Evolutionary conservation across 2,797 vertebrate genomes (phyloP), one percentile per base, ranked within the genome.

Genomic region (Pseudomugil gertrudae): DNA sequence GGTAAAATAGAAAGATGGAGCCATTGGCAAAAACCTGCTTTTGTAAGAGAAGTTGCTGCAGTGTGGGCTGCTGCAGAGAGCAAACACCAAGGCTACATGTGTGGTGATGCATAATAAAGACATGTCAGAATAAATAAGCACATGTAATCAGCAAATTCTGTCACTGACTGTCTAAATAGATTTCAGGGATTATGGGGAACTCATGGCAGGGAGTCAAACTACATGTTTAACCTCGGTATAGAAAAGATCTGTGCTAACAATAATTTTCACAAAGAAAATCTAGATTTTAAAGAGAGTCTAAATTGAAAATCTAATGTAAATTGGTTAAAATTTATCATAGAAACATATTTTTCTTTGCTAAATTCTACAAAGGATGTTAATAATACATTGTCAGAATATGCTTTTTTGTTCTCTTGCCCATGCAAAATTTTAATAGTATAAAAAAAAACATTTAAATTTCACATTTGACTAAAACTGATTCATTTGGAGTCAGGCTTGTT

Each of bases 21-120:
- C 90, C 88, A 85, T 65, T 89, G 91, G 89, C 90, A 90, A 90
- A 87, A 67, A 91, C 80, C 87, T 87, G 79, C 77, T 84, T 89
- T 81, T 81, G 63, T 64, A 64, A 74, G 71, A 62, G 71, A 72
- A 87, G 79, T 76, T 81, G 69, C 66, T 69, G 67, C 63, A 82
- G 76, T 84, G 80, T 83, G 63, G 63, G 82, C 66, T 72, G 83
- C 64, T 72, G 80, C 56, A 30, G 69, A 76, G 75, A 80, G 65
- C 51, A 48, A 83, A 81, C 74, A 83, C 61, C 66, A 76, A 66
- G 66, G 77, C 84, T 84, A 72, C 71, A 71, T 87, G 84, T 83
- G 86, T 80, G 35, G 50, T 72, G 76, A 84, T 59, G 78, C 68
- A 59, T 78, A 84, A 84, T 91, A 89, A 90, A 90, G 83, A 89